A percentile compares a stretch with the other conserved stretches of the same genome.
These are phyloP conservation scores for Bryconaethiops microstoma DNA, from an alignment of 2,797 vertebrate species.

Conservation along the genomic window DNA sequence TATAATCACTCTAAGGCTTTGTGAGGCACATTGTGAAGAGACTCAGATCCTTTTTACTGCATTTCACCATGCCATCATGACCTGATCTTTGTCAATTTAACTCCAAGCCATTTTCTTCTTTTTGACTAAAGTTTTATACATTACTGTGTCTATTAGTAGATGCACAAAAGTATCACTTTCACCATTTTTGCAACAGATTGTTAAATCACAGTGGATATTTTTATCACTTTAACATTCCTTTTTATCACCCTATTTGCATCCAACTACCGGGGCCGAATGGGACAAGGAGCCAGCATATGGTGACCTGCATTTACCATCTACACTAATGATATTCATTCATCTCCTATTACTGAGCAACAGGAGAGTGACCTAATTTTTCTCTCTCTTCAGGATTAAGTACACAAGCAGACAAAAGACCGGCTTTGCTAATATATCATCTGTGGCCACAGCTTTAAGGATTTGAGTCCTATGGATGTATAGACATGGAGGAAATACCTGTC, in stretches of 20 bases:
- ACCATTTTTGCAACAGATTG: not conserved
- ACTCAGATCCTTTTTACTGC: too few species aligned
- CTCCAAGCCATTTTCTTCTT: too few species aligned
- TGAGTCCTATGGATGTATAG: constrained; percentile 5
- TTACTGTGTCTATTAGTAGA: too few species aligned
- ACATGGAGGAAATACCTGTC: not conserved
- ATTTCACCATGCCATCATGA: too few species aligned
- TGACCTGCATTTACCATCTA: constrained; percentile 38
- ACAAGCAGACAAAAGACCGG: constrained; percentile 49
- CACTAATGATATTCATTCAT: constrained; percentile 46
- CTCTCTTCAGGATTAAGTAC: constrained; percentile 42
- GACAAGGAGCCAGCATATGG: constrained; percentile 29
- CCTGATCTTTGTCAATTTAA: too few species aligned
- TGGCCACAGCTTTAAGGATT: constrained; percentile 30
- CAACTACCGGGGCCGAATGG: constrained; percentile 1
- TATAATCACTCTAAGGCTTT: too few species aligned
- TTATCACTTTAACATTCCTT: not conserved
- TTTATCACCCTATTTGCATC: constrained; percentile 26
- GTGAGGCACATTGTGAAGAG: too few species aligned
- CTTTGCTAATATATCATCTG: constrained; percentile 41
- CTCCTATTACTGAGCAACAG: constrained; percentile 33
- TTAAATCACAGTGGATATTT: not conserved
- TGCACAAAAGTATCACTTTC: not conserved
- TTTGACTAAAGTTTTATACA: too few species aligned
- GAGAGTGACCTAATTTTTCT: constrained; percentile 34